phyloP scores from a whole-genome alignment of 2,113 vertebrate species.

The Spea bombifrons region DNA sequence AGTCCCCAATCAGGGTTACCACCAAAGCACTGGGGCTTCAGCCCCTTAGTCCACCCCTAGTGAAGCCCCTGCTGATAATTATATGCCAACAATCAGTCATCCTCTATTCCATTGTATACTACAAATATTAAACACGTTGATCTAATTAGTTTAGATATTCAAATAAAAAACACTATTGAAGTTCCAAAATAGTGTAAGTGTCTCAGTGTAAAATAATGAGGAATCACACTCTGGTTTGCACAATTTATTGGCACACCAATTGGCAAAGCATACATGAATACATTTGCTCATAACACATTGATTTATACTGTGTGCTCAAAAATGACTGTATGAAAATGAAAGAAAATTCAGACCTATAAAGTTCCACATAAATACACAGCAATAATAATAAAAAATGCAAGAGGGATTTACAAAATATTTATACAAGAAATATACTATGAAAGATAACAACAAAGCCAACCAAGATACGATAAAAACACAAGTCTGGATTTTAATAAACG shows the following conservation, averaged over 20 bases:
- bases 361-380: slow-evolving; percentile 91
- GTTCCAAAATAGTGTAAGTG: too few relatives aligned
- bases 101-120: too few relatives aligned
- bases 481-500: slow-evolving; percentile 77
- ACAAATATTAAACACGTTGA: not conserved
- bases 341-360: slow-evolving; percentile 89
- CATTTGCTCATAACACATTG: slow-evolving; percentile 91
- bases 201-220: not conserved
- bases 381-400: slow-evolving; percentile 67
- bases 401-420: slow-evolving; percentile 82
- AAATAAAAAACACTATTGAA: too few relatives aligned
- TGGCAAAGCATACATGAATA: slow-evolving; percentile 99
- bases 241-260: slow-evolving; percentile 99
- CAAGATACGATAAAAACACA: slow-evolving; percentile 74
- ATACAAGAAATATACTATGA: slow-evolving; percentile 80
- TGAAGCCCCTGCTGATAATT: too few relatives aligned
- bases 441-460: slow-evolving; percentile 70
- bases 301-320: slow-evolving; percentile 82
- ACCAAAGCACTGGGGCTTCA: too few relatives aligned
- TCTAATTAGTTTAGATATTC: too few relatives aligned
- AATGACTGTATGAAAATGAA: slow-evolving; percentile 92
- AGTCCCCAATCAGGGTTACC: too few relatives aligned
- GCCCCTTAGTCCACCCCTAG: too few relatives aligned
- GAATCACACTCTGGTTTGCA: slow-evolving; percentile 71
- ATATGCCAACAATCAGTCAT: too few relatives aligned